Evolutionary conservation across 2,888 invertebrate genomes (phyloP).

Genomic region (Drosophila putrida): DNA sequence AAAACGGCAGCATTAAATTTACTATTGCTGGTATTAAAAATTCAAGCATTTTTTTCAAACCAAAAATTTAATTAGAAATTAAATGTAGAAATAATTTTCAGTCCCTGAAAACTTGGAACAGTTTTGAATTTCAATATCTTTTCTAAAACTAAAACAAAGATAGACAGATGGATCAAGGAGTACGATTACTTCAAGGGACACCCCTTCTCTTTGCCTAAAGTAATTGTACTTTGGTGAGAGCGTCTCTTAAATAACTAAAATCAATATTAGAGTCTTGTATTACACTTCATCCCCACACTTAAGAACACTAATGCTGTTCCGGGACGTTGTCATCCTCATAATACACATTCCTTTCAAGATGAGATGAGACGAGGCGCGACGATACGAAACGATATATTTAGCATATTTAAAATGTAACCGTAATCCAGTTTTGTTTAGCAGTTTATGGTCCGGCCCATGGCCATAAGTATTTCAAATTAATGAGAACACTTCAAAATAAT

Average conservation of each 20-base stretch:
- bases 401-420: conserved; percentile 74
- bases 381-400: conserved; percentile 49
- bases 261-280: neutral
- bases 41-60: too few species aligned
- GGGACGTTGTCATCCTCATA: conserved; percentile 9
- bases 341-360: conserved; percentile 20
- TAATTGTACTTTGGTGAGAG: neutral
- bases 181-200: too few species aligned
- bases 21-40: too few species aligned
- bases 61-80: too few species aligned
- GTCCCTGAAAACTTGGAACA: too few species aligned
- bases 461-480: conserved; percentile 81
- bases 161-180: too few species aligned
- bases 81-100: too few species aligned
- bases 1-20: too few species aligned
- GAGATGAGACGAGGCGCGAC: neutral
- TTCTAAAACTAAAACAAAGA: too few species aligned
- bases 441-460: conserved; percentile 64
- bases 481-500: conserved; percentile 80
- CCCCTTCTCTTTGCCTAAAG: neutral
- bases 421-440: conserved; percentile 68
- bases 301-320: conserved; percentile 1
- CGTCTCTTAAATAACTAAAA: conserved; percentile 12
- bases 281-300: conserved; percentile 10
- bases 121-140: too few species aligned